Evolutionary conservation across 2,797 vertebrate genomes (phyloP).

Genomic region (Coregonus suidteri): DNA sequence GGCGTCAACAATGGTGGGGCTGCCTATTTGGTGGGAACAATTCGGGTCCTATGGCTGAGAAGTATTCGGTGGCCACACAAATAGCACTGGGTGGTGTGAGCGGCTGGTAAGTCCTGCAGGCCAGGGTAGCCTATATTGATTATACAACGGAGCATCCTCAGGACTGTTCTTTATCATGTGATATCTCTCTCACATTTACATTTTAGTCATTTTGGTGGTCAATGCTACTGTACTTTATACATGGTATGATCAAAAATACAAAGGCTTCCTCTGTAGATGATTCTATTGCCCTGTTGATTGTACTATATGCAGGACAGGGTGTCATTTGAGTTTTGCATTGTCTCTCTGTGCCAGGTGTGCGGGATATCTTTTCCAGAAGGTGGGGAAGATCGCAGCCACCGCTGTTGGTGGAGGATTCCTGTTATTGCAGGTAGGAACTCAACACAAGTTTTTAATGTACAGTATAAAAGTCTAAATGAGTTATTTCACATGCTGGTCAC

Average conservation of each 20-base stretch:
- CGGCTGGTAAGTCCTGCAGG: constrained; percentile 83
- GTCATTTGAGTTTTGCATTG: no score
- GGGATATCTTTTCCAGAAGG: constrained; percentile 98
- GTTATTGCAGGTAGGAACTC: constrained; percentile 86
- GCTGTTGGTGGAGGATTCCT: constrained; percentile 96
- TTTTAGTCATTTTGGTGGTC: background rate
- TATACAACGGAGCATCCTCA: background rate
- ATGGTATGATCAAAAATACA: background rate
- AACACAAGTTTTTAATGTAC: background rate
- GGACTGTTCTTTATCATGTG: background rate
- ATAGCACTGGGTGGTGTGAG: constrained; percentile 92
- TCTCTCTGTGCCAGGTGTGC: constrained; percentile 83
- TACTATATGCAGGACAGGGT: no score
- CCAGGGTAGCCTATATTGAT: background rate
- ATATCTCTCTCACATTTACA: constrained; percentile 14
- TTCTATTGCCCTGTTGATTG: no score
- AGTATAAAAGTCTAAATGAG: background rate
- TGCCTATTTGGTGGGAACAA: constrained; percentile 90
- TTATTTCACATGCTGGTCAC: background rate
- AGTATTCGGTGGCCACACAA: constrained; percentile 94
- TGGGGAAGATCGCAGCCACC: constrained; percentile 95
- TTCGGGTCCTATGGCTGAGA: constrained; percentile 92
- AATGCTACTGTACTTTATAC: background rate
- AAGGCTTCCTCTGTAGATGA: background rate
- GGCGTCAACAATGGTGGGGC: constrained; percentile 95